Conservation (phyloP, 2,888 invertebrate genomes). For the Sminthurinus aureus region DNA sequence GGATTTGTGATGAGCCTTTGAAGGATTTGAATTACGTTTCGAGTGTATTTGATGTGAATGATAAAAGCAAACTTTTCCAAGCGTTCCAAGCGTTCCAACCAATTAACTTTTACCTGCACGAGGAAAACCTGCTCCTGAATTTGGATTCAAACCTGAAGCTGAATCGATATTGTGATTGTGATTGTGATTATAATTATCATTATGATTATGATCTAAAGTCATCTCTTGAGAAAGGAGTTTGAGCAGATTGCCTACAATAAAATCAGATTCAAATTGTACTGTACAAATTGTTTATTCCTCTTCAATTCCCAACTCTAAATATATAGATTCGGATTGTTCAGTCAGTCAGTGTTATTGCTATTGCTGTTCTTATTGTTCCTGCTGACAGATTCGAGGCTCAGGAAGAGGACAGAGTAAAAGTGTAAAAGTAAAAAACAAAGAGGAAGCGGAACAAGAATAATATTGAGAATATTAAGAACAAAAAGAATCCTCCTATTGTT, state of each 20-base stretch:
- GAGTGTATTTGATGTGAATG: neutral
- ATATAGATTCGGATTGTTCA: no score
- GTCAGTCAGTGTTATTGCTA: neutral
- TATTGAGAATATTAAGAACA: neutral
- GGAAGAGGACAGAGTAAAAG: neutral
- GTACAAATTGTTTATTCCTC: no score
- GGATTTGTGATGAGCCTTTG: neutral
- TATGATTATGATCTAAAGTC: neutral
- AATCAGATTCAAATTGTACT: no score
- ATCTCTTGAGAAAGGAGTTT: no score
- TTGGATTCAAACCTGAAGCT: no score
- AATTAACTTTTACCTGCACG: neutral
- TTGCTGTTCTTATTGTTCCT: neutral
- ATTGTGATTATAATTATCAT: no score
- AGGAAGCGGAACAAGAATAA: neutral
- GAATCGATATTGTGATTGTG: no score
- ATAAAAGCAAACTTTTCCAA: no score
- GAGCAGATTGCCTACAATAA: no score
- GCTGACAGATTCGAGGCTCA: neutral
- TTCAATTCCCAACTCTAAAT: no score
- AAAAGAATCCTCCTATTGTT: neutral
- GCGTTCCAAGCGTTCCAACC: neutral
- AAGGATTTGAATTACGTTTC: neutral
- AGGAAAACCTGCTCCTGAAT: no score
- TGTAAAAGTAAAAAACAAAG: no score